Evolutionary conservation across 2,797 vertebrate genomes (phyloP).

Genomic region (Girardinus metallicus): DNA sequence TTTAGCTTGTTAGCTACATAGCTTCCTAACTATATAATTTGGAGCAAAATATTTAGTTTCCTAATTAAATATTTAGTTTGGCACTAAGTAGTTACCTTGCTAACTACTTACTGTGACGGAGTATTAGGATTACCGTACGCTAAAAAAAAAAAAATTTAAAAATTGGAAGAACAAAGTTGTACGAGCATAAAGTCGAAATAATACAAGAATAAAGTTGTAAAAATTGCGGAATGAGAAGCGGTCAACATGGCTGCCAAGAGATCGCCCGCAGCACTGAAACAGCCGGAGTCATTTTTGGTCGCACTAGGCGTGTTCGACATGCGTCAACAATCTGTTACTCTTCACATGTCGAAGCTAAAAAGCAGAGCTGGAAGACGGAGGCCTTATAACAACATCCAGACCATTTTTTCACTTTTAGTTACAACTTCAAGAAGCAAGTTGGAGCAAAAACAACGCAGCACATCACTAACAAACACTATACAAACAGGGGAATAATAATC

Average conservation of each 20-base stretch:
- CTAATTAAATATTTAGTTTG: too few species aligned
- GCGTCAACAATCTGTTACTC: not conserved
- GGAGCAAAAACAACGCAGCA: not conserved
- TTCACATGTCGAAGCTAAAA: not conserved
- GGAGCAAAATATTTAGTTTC: too few species aligned
- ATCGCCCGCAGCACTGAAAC: not conserved
- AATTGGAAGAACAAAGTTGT: too few species aligned
- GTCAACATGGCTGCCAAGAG: not conserved
- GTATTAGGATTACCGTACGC: too few species aligned
- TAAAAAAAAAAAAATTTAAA: too few species aligned
- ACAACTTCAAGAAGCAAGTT: not conserved
- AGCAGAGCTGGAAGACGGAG: not conserved
- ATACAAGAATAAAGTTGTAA: not conserved
- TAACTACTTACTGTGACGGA: not conserved
- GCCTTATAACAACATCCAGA: not conserved
- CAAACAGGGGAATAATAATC: too few species aligned
- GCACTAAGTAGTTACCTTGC: too few species aligned
- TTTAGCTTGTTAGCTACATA: too few species aligned
- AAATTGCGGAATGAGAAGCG: not conserved
- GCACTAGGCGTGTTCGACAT: not conserved
- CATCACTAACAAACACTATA: not conserved
- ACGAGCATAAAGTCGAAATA: too few species aligned
- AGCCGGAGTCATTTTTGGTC: not conserved
- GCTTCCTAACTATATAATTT: too few species aligned
- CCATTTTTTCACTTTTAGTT: not conserved